phyloP scores from a whole-genome alignment of 2,888 invertebrate genomes.

The Celastrina argiolus region DNA sequence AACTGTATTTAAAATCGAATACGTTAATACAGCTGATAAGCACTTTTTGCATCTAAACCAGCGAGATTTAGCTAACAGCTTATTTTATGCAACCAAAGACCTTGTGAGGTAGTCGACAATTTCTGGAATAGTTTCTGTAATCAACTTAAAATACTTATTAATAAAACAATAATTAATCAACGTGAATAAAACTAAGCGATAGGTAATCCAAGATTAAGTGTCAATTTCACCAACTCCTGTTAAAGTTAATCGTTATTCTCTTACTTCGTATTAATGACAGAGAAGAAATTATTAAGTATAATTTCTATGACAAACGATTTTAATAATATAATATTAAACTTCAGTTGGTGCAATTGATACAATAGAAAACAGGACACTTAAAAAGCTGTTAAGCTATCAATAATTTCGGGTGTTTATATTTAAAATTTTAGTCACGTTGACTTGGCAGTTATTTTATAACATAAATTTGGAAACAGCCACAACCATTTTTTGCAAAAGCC shows the following conservation, averaged over 20 bases:
- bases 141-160: background rate
- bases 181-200: background rate
- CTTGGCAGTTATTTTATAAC: background rate
- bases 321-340: too few species aligned
- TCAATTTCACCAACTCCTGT: background rate
- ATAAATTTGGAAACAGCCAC: background rate
- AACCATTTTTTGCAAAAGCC: background rate
- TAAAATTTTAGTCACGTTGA: background rate
- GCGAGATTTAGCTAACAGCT: background rate
- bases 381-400: background rate
- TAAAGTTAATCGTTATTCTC: too few species aligned
- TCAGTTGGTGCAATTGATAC: too few species aligned
- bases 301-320: too few species aligned
- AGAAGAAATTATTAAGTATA: too few species aligned
- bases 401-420: too few species aligned
- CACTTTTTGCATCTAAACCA: slow-evolving; percentile 21
- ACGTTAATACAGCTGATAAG: slow-evolving; percentile 7
- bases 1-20: slow-evolving; percentile 15
- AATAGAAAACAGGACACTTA: too few species aligned
- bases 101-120: slow-evolving; percentile 7
- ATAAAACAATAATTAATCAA: background rate
- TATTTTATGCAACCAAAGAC: background rate
- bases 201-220: background rate
- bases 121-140: background rate
- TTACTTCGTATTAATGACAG: too few species aligned